A percentile compares a stretch with the other conserved stretches of the same genome.
Conservation (phyloP, 2,797 vertebrate genomes). For the Myotis planiceps region DNA sequence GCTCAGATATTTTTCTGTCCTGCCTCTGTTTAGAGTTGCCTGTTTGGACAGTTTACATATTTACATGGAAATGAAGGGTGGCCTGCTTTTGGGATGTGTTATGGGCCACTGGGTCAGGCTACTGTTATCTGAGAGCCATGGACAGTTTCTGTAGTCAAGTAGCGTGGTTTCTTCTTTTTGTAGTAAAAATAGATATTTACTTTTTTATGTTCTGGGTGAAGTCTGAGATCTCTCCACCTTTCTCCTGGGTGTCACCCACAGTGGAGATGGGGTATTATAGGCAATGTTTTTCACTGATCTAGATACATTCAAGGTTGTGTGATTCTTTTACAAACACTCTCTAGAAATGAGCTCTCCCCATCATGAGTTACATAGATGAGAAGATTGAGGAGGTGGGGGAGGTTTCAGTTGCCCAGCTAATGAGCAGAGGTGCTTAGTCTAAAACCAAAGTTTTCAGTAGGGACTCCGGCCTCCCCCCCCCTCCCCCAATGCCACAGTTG, state of each 20-base stretch:
- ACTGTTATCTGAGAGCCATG: background rate
- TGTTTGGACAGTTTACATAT: background rate
- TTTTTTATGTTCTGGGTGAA: slow-evolving; percentile 13
- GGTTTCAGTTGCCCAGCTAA: background rate
- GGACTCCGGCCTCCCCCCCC: background rate
- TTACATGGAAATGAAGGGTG: background rate
- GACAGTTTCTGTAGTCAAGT: background rate
- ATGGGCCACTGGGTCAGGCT: background rate
- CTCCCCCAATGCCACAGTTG: background rate
- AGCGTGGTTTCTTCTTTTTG: background rate
- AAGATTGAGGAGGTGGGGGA: background rate
- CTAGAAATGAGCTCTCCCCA: background rate
- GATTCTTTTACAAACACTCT: background rate
- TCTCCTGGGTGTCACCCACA: background rate
- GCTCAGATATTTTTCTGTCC: background rate
- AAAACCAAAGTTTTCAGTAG: slow-evolving; percentile 29
- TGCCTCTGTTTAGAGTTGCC: background rate
- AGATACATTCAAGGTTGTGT: background rate
- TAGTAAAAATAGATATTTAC: background rate
- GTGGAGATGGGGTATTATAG: background rate
- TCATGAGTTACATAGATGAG: background rate
- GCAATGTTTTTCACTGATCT: background rate
- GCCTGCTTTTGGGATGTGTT: background rate
- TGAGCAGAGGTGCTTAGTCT: background rate
- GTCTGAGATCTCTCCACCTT: background rate